Evolutionary conservation across 2,113 vertebrate genomes (phyloP).

Genomic region (Bettongia penicillata): DNA sequence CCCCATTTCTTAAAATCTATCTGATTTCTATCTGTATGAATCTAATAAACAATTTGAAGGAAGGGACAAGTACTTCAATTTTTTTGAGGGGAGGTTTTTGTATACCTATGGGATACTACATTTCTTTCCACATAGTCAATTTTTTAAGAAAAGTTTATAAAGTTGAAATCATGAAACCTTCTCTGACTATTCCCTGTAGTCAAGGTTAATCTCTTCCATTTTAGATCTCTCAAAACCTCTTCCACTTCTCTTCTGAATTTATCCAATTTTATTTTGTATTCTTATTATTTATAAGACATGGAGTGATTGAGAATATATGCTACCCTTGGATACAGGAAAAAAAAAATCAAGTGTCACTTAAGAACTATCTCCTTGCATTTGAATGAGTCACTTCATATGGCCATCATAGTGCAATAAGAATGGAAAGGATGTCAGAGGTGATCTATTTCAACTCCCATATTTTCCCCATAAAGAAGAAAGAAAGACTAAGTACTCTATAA

Average conservation of each 20-base stretch:
- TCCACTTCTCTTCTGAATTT: neutral
- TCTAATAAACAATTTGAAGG: neutral
- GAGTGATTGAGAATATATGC: neutral
- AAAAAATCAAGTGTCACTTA: neutral
- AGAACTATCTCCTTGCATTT: neutral
- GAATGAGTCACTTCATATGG: neutral
- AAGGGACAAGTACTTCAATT: neutral
- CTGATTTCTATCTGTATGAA: neutral
- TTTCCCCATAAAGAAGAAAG: accelerated
- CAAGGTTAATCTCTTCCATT: neutral
- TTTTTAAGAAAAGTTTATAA: neutral
- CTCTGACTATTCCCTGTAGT: neutral
- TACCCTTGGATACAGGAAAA: neutral
- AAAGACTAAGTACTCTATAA: accelerated
- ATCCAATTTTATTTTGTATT: neutral
- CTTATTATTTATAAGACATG: neutral
- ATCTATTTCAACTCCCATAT: neutral
- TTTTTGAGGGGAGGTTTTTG: neutral
- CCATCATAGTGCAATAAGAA: accelerated
- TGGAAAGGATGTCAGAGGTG: neutral
- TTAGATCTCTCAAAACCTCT: neutral
- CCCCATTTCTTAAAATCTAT: neutral
- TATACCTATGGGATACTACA: neutral
- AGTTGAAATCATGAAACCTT: neutral
- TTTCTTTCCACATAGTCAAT: neutral